phyloP scores from a whole-genome alignment of 2,797 vertebrate genomes.

The Lepidocolaptes lacrymiger region DNA sequence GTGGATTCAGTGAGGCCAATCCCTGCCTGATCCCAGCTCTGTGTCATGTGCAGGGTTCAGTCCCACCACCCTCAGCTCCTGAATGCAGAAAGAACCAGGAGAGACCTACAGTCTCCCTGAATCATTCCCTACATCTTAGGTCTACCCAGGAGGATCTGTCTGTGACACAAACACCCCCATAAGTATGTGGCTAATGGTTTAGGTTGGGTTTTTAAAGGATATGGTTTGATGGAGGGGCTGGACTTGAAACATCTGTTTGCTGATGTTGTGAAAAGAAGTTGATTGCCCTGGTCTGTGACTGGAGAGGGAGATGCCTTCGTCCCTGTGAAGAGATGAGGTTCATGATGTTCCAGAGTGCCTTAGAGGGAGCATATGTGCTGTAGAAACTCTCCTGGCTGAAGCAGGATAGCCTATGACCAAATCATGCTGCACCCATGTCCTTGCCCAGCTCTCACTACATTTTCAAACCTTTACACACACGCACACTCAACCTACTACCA shows the following conservation, averaged over 20 bases:
- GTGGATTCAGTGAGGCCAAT: too few species aligned
- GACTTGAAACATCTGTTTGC: neutral
- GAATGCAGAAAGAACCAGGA: accelerated
- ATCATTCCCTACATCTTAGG: neutral
- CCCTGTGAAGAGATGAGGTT: neutral
- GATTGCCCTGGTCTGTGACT: neutral
- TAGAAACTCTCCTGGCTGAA: neutral
- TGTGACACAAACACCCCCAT: neutral
- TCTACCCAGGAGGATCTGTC: neutral
- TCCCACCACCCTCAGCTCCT: neutral
- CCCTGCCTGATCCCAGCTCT: neutral
- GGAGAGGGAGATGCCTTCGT: neutral
- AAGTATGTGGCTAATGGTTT: neutral
- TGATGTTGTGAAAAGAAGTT: neutral
- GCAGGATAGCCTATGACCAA: neutral
- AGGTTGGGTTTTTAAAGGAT: neutral
- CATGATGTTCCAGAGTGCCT: neutral
- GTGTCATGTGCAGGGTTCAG: accelerated
- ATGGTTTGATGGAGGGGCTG: neutral
- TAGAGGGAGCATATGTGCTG: neutral
- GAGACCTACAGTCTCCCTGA: neutral
- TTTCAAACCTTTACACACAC: neutral
- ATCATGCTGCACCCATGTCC: neutral
- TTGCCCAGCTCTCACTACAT: neutral
- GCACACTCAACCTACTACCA: neutral